A percentile compares a stretch with the other conserved stretches of the same genome.
Evolutionary conservation across 2,888 invertebrate genomes (phyloP).

Genomic region (Cephus nigrinus): DNA sequence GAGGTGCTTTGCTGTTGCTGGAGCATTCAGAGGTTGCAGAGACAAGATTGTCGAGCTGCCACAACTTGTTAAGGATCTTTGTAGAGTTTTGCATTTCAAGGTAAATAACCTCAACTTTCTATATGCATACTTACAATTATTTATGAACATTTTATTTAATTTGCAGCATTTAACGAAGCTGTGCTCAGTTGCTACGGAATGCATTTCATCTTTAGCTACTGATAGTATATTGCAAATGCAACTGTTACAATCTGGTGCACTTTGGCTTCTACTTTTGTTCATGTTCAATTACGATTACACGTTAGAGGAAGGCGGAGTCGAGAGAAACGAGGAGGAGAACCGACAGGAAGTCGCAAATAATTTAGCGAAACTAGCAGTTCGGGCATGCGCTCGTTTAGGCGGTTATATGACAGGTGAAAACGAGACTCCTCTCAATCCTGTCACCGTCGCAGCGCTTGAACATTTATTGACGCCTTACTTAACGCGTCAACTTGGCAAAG

Average conservation of each 20-base stretch:
- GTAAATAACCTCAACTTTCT: conserved; percentile 63
- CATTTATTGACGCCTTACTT: conserved; percentile 89
- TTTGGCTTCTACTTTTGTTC: conserved; percentile 92
- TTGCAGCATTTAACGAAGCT: conserved; percentile 83
- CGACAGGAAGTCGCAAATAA: conserved; percentile 94
- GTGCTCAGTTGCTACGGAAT: conserved; percentile 89
- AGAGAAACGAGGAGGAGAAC: conserved; percentile 84
- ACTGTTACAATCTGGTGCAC: conserved; percentile 84
- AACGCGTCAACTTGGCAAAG: conserved; percentile 79
- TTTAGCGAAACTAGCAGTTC: conserved; percentile 87
- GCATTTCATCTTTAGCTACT: conserved; percentile 87
- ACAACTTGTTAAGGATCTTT: conserved; percentile 87
- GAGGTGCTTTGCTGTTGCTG: conserved; percentile 94
- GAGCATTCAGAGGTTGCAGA: conserved; percentile 91
- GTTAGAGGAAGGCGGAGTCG: conserved; percentile 94
- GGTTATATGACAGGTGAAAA: conserved; percentile 73
- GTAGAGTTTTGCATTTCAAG: conserved; percentile 87
- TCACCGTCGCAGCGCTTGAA: conserved; percentile 71
- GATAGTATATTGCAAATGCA: conserved; percentile 88
- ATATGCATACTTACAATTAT: not conserved
- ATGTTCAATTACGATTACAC: conserved; percentile 98
- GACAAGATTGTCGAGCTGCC: conserved; percentile 88
- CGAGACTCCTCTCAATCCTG: conserved; percentile 62
- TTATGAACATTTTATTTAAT: conserved; percentile 5
- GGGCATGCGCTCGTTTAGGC: conserved; percentile 85